Base-by-base conservation (phyloP, 2,113 vertebrate species). In the Progne subis region DNA sequence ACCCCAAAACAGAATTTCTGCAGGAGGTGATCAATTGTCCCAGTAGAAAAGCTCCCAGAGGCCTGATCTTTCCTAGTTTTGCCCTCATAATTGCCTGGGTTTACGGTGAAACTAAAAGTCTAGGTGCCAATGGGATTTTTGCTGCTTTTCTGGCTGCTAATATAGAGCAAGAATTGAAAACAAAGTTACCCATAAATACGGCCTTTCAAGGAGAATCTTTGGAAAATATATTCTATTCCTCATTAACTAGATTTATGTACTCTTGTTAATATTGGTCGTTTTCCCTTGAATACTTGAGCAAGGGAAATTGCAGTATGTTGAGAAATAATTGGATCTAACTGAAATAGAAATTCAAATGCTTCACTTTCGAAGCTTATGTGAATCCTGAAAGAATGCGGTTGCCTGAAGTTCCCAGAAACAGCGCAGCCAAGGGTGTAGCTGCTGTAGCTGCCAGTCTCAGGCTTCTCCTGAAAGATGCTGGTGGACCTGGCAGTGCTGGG, bases 191-290 rank as follows among this genome's bases (percentile, higher is more conserved):
- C 53, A 60, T 94, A 90, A 94, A 82, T 87, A 68, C 12, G 50
- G 14, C 12, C 55, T 65, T 64, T 72, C 11, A 0, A 85, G 84
- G 50, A 4, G 14, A 82, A 84, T 84, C 72, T 91, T 82, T 59
- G 74, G 70, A 41, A 91, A 93, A 93, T 67, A 56, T 56, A 85
- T 89, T 86, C 69, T 86, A 16, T 64, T 91, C 60, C 78, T 94
- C 37, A 68, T 94, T 95, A 94, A 76, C 37, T 11, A 83, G 91
- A 92, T 95, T 90, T 77, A 82, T 90, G 50, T 63, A 85, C 90
- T 88, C 67, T 52, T 63, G 47, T 67, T 93, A 90, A 61, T 65
- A 77, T 24, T 6, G 11, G 68, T 81, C 19, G 0, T 80, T 93
- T 92, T 86, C 88, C 80, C 76, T 81, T 70, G 70, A 95, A 91